Conservation (phyloP, 2,888 invertebrate species). For the Cephus sareptanus region DNA sequence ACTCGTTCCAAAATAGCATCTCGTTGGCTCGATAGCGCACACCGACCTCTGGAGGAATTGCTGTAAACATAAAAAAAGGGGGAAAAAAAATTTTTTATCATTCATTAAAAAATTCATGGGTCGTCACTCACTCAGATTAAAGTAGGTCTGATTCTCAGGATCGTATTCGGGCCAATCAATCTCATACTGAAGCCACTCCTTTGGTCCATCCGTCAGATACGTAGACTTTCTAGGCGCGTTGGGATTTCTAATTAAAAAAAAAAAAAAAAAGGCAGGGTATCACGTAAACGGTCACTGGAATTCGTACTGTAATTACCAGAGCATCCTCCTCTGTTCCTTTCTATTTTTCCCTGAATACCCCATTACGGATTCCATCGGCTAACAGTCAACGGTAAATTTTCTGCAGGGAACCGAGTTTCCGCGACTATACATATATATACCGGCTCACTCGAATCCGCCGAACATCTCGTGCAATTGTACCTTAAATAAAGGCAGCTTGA, state of each 20-base stretch:
- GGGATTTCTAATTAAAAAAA: slow-evolving; percentile 73
- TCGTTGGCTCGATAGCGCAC: slow-evolving; percentile 82
- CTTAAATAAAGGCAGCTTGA: not conserved
- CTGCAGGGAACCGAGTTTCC: not conserved
- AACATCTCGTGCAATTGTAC: not conserved
- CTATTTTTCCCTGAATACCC: not conserved
- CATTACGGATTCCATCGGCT: not conserved
- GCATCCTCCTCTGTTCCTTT: not conserved
- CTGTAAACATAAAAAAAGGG: slow-evolving; percentile 66
- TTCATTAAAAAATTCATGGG: not conserved
- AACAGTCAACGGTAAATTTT: not conserved
- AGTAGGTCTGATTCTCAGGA: slow-evolving; percentile 77
- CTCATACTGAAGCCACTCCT: slow-evolving; percentile 77
- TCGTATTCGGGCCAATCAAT: slow-evolving; percentile 89
- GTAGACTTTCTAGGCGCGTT: slow-evolving; percentile 77
- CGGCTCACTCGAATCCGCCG: not conserved
- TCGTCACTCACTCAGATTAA: slow-evolving; percentile 76
- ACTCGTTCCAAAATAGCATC: slow-evolving; percentile 87
- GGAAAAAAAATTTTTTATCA: not conserved
- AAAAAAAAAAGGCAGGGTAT: slow-evolving; percentile 21
- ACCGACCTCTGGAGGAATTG: slow-evolving; percentile 79
- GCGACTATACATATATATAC: not conserved
- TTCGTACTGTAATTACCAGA: not conserved
- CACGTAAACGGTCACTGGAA: slow-evolving; percentile 12
- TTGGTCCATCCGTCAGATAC: slow-evolving; percentile 73